A percentile compares a stretch with the other conserved stretches of the same genome.
Evolutionary conservation across 1,140 invertebrate species (phyloP).

Genomic region (Pogonomyrmex californicus): DNA sequence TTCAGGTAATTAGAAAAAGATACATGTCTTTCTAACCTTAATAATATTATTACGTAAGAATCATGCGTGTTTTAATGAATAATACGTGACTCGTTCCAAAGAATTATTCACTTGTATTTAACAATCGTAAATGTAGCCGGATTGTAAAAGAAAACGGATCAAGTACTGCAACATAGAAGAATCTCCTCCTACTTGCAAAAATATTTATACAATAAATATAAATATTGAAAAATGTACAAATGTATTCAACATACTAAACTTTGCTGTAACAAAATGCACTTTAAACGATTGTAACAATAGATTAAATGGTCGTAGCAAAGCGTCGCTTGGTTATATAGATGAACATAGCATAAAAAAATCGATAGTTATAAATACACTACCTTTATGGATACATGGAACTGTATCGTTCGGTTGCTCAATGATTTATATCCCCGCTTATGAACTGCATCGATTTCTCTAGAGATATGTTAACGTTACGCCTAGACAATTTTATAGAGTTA

Average conservation of each 20-base stretch:
- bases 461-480: constrained; percentile 51
- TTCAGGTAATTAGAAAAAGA: background rate
- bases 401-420: constrained; percentile 62
- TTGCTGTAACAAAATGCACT: background rate
- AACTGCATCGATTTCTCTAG: constrained; percentile 66
- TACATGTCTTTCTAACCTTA: constrained; percentile 1
- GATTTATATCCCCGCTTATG: constrained; percentile 69
- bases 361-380: constrained; percentile 64
- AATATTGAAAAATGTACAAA: background rate
- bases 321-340: constrained; percentile 4
- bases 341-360: constrained; percentile 49
- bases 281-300: constrained; percentile 12
- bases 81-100: background rate
- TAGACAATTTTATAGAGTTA: constrained; percentile 55
- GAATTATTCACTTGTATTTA: background rate
- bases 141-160: constrained; percentile 9
- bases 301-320: constrained; percentile 30
- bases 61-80: background rate
- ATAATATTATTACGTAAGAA: constrained; percentile 8
- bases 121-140: background rate
- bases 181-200: background rate
- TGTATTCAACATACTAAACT: background rate
- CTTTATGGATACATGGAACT: constrained; percentile 48
- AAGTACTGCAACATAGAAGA: background rate
- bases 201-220: constrained; percentile 5